Base-by-base conservation (phyloP, 2,797 vertebrate genomes). In the Melanitta fusca region DNA sequence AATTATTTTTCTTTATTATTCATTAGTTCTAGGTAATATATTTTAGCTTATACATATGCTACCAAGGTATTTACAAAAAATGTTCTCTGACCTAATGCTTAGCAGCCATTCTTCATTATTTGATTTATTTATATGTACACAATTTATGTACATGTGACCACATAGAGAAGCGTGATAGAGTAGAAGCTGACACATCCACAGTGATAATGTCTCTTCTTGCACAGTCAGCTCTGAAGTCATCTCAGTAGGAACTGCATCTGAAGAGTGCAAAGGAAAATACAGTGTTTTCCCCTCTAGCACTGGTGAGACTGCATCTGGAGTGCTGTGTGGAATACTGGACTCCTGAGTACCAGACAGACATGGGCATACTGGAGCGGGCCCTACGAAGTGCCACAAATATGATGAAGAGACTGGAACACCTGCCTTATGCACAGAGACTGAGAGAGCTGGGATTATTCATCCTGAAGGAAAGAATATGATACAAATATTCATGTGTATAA, bases 1-100 rank as follows among this genome's bases (percentile, higher is more conserved):
- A 90, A 78, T 93, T 90, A 93, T 85, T 95, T 83, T 91, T 11
- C 51, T 91, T 91, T 91, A 57, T 32, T 66, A 73, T 18, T 66
- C 45, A 91, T 95, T 90, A 87, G 21, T 73, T 72, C 68, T 73
- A 74, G 68, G 78, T 54, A 85, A 93, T 86, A 64, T 84, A 90
- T 84, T 91, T 83, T 84, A 90, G 13, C n/a, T 77, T 60, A 84
- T 28, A 38, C 36, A 34, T 70, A 54, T 79, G 47, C 68, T 93
- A 93, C 73, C 72, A 84, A 78, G 30, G 30, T 56, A 89, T 74
- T 88, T 85, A 61, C 16, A 71, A 90, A 95, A 87, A 91, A 47
- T 10, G 5, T 5, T 53, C 17, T 85, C 75, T 89, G 58, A 74
- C 34, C 65, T 92, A 79, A 65, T n/a, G 28, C 58, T 86, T 71